phyloP scores from a whole-genome alignment of 1,140 invertebrate species.

The Leucophenga varia region DNA sequence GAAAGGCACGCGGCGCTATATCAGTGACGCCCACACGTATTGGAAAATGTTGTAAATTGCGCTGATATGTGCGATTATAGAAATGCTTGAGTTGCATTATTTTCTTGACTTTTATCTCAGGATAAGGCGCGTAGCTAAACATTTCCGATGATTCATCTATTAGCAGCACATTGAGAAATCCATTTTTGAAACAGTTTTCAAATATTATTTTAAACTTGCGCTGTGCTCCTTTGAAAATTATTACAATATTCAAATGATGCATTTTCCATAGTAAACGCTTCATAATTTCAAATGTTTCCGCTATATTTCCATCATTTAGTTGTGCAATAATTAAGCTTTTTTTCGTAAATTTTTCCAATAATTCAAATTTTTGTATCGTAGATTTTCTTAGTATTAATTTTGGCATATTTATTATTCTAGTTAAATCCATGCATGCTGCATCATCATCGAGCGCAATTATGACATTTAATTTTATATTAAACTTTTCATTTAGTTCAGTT shows the following conservation, averaged over 20 bases:
- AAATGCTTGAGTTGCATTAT: constrained; percentile 19
- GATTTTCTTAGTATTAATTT: too few relatives aligned
- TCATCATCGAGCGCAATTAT: too few relatives aligned
- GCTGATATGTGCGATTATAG: background rate
- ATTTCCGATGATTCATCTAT: constrained; percentile 1
- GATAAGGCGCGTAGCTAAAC: constrained; percentile 30
- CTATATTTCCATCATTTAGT: too few relatives aligned
- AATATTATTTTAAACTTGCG: too few relatives aligned
- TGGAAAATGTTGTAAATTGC: constrained; percentile 10
- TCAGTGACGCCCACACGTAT: background rate
- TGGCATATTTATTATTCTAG: too few relatives aligned
- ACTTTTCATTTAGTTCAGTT: too few relatives aligned
- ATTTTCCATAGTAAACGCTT: constrained; percentile 12
- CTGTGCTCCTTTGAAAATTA: background rate
- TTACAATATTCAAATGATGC: constrained; percentile 18
- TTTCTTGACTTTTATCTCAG: constrained; percentile 1
- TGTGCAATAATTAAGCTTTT: too few relatives aligned
- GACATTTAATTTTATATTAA: too few relatives aligned
- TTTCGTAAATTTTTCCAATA: too few relatives aligned
- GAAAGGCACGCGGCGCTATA: constrained; percentile 12
- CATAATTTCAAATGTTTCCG: background rate
- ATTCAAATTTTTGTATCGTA: too few relatives aligned
- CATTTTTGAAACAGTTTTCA: constrained; percentile 20
- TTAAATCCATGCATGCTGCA: too few relatives aligned
- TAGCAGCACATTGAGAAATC: constrained; percentile 27